A percentile compares a stretch with the other conserved stretches of the same genome.
These are phyloP conservation scores for Heteronetta atricapilla DNA, from an alignment of 2,113 vertebrate genomes.

Conservation along the genomic window DNA sequence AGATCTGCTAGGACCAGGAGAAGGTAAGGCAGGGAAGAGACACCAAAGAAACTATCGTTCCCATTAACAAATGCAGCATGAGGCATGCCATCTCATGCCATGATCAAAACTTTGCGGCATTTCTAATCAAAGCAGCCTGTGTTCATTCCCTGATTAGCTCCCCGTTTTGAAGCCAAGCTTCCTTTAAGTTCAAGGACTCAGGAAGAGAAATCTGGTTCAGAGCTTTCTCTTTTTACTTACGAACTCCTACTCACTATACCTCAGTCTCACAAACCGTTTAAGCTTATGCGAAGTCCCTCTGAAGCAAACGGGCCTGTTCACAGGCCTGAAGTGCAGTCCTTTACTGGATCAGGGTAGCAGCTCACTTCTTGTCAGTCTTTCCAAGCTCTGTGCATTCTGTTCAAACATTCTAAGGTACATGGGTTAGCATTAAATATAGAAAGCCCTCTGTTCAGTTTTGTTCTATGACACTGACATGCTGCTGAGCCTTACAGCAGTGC, in stretches of 20 bases:
- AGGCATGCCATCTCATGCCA: background rate
- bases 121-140: slow-evolving; percentile 42
- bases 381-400: background rate
- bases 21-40: background rate
- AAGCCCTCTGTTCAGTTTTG: background rate
- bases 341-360: slow-evolving; percentile 32
- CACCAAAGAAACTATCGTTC: background rate
- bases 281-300: slow-evolving; percentile 43
- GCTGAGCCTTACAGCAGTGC: background rate
- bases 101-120: background rate
- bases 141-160: background rate
- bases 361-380: background rate
- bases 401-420: background rate
- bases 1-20: background rate
- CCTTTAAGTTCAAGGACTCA: slow-evolving; percentile 18
- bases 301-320: background rate
- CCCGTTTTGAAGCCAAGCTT: slow-evolving; percentile 27
- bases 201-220: slow-evolving; percentile 5
- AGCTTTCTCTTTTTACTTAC: slow-evolving; percentile 29
- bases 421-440: slow-evolving; percentile 34
- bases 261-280: slow-evolving; percentile 31
- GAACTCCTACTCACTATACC: slow-evolving; percentile 34
- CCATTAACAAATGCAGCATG: background rate
- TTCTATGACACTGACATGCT: background rate
- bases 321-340: background rate